These are phyloP conservation scores for Lasioglossum zephyrum DNA, from an alignment of 2,888 invertebrate species.

Conservation along the genomic window DNA sequence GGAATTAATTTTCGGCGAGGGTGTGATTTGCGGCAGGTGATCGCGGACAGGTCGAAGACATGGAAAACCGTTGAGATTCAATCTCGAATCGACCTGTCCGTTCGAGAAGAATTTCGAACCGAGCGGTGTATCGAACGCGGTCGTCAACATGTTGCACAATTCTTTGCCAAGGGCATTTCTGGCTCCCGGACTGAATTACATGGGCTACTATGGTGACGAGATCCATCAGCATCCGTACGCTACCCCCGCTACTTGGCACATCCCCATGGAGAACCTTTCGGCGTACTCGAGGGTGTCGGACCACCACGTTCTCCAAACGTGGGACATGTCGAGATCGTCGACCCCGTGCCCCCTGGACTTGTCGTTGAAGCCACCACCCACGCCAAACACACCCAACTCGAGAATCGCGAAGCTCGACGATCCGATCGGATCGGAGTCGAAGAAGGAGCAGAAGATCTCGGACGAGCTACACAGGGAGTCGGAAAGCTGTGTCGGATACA, in stretches of 20 bases:
- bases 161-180: conserved; percentile 80
- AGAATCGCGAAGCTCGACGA: conserved; percentile 66
- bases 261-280: conserved; percentile 69
- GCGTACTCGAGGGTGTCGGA: conserved; percentile 56
- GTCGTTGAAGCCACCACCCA: conserved; percentile 87
- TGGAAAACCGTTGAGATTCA: conserved; percentile 12
- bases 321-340: conserved; percentile 68
- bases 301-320: conserved; percentile 55
- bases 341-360: conserved; percentile 89
- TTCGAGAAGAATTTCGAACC: not conserved
- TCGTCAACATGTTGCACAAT: conserved; percentile 79
- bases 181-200: conserved; percentile 77
- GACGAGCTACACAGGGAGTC: conserved; percentile 58
- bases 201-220: conserved; percentile 78
- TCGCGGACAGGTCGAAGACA: not conserved
- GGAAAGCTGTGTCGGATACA: conserved; percentile 30
- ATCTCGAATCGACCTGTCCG: conserved; percentile 2
- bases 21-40: not conserved
- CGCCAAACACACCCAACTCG: conserved; percentile 51
- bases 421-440: conserved; percentile 76
- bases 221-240: conserved; percentile 74
- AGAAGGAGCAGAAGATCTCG: conserved; percentile 72
- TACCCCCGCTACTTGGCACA: conserved; percentile 70
- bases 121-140: conserved; percentile 12
- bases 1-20: not conserved